Evolutionary conservation across 1,140 invertebrate species (phyloP).

Genomic region (Littorina saxatilis): DNA sequence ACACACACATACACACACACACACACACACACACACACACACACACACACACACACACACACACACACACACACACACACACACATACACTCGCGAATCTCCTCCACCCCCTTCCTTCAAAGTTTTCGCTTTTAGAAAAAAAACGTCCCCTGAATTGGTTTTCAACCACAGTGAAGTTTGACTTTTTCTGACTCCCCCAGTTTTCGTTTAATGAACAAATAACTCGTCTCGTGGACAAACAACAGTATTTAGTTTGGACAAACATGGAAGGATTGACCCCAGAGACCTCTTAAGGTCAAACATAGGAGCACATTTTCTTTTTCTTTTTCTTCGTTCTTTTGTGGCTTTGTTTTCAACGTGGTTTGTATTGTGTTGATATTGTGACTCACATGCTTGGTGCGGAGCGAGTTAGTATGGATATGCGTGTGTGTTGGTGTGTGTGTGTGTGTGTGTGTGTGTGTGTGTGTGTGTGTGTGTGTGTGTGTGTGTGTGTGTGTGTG

Average conservation of each 20-base stretch:
- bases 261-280: not conserved
- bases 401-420: too few relatives aligned
- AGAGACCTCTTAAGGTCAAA: not conserved
- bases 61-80: not conserved
- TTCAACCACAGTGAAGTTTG: too few relatives aligned
- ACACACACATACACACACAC: not conserved
- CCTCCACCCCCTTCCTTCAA: not conserved
- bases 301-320: not conserved
- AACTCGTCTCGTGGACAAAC: not conserved
- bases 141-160: too few relatives aligned
- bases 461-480: not conserved
- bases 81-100: too few relatives aligned
- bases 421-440: not conserved
- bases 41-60: not conserved
- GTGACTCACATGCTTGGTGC: not conserved
- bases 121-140: too few relatives aligned
- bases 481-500: not conserved
- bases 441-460: slow-evolving; percentile 24
- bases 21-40: not conserved
- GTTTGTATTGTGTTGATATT: not conserved
- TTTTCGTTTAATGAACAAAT: not conserved
- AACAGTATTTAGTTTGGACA: slow-evolving; percentile 14
- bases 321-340: not conserved
- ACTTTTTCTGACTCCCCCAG: not conserved
- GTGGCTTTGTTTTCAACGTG: not conserved